Conservation (phyloP, 23 tunicate genomes). For the Botrylloides violaceus region DNA sequence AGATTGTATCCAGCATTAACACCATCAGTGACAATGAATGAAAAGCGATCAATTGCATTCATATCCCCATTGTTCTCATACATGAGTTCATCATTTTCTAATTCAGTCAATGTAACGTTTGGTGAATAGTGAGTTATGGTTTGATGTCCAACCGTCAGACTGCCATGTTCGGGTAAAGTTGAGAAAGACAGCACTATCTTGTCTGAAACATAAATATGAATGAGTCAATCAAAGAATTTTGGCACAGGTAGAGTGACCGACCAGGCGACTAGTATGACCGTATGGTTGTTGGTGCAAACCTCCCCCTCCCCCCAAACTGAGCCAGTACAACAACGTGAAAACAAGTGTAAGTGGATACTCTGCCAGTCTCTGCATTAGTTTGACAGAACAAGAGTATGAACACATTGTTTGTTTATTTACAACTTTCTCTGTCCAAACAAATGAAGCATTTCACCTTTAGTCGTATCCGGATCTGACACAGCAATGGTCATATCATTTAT, state of each 20-base stretch:
- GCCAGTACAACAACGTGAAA: no score
- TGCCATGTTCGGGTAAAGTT: constrained; percentile 55
- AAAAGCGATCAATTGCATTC: constrained; percentile 53
- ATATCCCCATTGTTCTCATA: constrained; percentile 62
- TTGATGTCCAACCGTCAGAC: constrained; percentile 15
- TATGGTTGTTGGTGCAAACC: no score
- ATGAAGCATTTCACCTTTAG: constrained; percentile 30
- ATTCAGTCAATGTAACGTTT: constrained; percentile 15
- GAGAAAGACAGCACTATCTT: constrained; percentile 26
- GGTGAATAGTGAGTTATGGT: background rate
- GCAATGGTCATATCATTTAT: constrained; percentile 32
- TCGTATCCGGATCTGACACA: constrained; percentile 47
- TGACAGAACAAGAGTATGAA: no score
- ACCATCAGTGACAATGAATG: constrained; percentile 72
- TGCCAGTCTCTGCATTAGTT: no score
- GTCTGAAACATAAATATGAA: constrained; percentile 34
- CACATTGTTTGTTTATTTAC: no score
- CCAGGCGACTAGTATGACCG: no score
- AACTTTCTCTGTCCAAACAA: no score
- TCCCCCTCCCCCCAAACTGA: no score
- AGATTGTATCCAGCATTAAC: constrained; percentile 49
- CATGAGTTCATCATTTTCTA: constrained; percentile 38
- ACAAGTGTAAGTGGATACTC: no score
- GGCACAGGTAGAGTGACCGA: no score
- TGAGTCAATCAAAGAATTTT: no score